phyloP scores from a whole-genome alignment of 1,140 invertebrate species.

The Trypoxylus dichotomus region DNA sequence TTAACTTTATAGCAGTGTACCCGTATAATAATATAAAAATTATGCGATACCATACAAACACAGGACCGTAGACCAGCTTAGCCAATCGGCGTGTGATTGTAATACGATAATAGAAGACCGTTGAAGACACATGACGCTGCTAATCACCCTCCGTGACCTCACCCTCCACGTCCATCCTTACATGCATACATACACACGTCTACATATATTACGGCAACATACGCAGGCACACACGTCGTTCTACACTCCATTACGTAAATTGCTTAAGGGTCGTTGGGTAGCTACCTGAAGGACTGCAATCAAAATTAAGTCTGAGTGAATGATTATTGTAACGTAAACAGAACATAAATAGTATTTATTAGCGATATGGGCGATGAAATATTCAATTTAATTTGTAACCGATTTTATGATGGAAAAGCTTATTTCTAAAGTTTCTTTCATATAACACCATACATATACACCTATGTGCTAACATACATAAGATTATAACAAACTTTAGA shows the following conservation, averaged over 20 bases:
- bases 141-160: conserved; percentile 33
- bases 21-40: conserved; percentile 18
- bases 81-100: conserved; percentile 30
- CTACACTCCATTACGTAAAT: conserved; percentile 35
- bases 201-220: background rate
- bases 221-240: background rate
- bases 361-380: background rate
- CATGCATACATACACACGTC: background rate
- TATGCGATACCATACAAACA: conserved; percentile 28
- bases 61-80: conserved; percentile 16
- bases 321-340: conserved; percentile 26
- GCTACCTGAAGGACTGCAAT: conserved; percentile 33
- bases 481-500: too few relatives aligned
- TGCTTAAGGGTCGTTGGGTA: conserved; percentile 24
- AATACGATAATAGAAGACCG: conserved; percentile 30
- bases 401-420: background rate
- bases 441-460: too few relatives aligned
- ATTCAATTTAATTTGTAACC: background rate
- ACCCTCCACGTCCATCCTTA: conserved; percentile 11
- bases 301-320: conserved; percentile 36
- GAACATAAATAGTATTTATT: background rate
- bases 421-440: background rate
- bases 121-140: conserved; percentile 30
- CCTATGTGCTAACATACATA: too few relatives aligned
- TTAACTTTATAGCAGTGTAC: background rate